Evolutionary conservation across 2,888 invertebrate species (phyloP).

Genomic region (Drosophila mulleri): DNA sequence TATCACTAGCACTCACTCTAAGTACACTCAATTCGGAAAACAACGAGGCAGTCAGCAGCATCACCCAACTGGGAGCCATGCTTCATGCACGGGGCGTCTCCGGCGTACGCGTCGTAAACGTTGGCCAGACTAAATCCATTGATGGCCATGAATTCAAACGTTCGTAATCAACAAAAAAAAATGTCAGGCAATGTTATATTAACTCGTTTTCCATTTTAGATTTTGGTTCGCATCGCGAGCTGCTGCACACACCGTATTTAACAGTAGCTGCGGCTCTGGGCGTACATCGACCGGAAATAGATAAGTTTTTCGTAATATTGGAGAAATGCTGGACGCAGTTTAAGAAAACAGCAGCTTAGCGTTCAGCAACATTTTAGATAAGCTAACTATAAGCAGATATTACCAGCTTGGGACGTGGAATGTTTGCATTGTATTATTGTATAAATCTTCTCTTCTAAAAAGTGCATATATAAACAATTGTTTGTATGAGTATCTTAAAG

Average conservation of each 20-base stretch:
- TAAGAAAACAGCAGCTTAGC: background rate
- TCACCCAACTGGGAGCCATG: slow-evolving; percentile 90
- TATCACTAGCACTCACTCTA: slow-evolving; percentile 88
- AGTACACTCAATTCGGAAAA: slow-evolving; percentile 67
- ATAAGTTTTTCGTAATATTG: slow-evolving; percentile 88
- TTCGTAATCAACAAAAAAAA: slow-evolving; percentile 61
- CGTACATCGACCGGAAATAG: slow-evolving; percentile 88
- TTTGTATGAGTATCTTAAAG: background rate
- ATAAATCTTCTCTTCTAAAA: slow-evolving; percentile 1
- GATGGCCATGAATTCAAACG: slow-evolving; percentile 87
- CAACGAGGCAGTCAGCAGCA: slow-evolving; percentile 14
- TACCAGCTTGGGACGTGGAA: background rate
- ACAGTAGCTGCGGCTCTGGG: slow-evolving; percentile 91
- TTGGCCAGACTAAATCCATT: slow-evolving; percentile 86
- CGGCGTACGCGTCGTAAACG: slow-evolving; percentile 88
- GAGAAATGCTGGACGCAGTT: slow-evolving; percentile 86
- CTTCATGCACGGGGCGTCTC: slow-evolving; percentile 90
- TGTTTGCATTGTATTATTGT: slow-evolving; percentile 1
- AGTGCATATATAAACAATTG: slow-evolving; percentile 27
- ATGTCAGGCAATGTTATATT: background rate
- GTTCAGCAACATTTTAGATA: background rate
- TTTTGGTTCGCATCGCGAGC: slow-evolving; percentile 89
- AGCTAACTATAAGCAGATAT: too few relatives aligned
- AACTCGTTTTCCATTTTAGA: slow-evolving; percentile 84
- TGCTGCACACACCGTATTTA: slow-evolving; percentile 86